Conservation (phyloP, 2,113 vertebrate genomes). For the Hirundichthys speculiger region DNA sequence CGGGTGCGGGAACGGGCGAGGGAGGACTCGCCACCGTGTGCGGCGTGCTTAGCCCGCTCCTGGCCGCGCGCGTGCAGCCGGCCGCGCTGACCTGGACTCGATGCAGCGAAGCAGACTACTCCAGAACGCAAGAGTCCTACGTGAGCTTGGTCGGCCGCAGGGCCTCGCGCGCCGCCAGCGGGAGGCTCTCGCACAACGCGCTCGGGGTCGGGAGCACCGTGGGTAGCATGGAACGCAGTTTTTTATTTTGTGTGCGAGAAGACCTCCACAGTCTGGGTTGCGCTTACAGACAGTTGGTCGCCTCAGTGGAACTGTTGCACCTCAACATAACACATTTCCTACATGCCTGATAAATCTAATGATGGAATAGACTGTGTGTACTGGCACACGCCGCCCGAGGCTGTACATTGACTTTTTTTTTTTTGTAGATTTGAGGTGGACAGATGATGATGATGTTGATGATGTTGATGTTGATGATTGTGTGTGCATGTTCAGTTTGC, state of each 20-base stretch:
- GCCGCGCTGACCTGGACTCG: not conserved
- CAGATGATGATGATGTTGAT: too few relatives aligned
- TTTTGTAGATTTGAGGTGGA: too few relatives aligned
- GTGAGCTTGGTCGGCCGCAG: not conserved
- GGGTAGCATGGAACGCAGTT: not conserved
- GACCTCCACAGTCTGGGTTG: not conserved
- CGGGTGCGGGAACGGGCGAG: not conserved
- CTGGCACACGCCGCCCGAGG: too few relatives aligned
- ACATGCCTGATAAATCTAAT: not conserved
- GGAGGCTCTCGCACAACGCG: not conserved
- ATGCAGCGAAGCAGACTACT: not conserved
- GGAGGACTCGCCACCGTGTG: not conserved
- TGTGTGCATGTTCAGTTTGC: too few relatives aligned
- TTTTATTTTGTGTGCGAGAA: not conserved
- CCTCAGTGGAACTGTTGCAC: not conserved
- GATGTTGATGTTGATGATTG: too few relatives aligned
- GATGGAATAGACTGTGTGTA: too few relatives aligned
- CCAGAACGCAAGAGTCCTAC: not conserved
- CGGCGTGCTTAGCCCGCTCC: slow-evolving; percentile 3
- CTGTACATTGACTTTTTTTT: too few relatives aligned
- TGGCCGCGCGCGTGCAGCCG: not conserved
- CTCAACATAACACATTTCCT: not conserved
- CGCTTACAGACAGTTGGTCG: not conserved
- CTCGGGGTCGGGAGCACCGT: not conserved
- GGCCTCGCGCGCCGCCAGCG: too few relatives aligned